A percentile compares a stretch with the other conserved stretches of the same genome.
Evolutionary conservation across 2,797 vertebrate species (phyloP).

Genomic region (Perdix hodgsoniae): DNA sequence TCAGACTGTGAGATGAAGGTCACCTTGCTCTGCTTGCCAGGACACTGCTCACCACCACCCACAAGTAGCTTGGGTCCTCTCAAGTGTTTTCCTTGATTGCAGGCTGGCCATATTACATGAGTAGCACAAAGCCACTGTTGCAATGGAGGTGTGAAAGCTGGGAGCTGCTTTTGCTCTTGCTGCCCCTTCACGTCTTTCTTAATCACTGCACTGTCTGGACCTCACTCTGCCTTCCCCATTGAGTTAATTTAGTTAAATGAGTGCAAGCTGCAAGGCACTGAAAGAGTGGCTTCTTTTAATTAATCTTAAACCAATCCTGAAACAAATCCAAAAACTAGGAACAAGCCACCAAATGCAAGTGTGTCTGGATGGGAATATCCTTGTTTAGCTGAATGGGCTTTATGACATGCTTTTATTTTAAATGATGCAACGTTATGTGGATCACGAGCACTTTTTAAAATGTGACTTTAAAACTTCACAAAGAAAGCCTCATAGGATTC

Average conservation of each 20-base stretch:
- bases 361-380: background rate
- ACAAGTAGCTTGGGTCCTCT: background rate
- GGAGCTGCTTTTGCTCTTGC: background rate
- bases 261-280: background rate
- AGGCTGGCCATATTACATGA: background rate
- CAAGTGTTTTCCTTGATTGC: background rate
- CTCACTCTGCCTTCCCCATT: background rate
- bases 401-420: background rate
- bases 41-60: background rate
- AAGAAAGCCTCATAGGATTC: background rate
- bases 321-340: background rate
- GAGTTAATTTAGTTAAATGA: background rate
- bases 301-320: conserved; percentile 2
- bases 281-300: background rate
- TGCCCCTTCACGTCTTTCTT: background rate
- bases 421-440: background rate
- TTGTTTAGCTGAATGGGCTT: background rate
- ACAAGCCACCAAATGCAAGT: background rate
- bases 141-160: rapidly evolving
- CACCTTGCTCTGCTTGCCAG: background rate
- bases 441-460: background rate
- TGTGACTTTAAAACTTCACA: background rate
- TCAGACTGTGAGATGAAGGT: conserved; percentile 17
- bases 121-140: background rate
- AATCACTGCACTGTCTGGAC: background rate